Conservation (phyloP, 2,113 vertebrate genomes). For the Pygoscelis antarcticus region DNA sequence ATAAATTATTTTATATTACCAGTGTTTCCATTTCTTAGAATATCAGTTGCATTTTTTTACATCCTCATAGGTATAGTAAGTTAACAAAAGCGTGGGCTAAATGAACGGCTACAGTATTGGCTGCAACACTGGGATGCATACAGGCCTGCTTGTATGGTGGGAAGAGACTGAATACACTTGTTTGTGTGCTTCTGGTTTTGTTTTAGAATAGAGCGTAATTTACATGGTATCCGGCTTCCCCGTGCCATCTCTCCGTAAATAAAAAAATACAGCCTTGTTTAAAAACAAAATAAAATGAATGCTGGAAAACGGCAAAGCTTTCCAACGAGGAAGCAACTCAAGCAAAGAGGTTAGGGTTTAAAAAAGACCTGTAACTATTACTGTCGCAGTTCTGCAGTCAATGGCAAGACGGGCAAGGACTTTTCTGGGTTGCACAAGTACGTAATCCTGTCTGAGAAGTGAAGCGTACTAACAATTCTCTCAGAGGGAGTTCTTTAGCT, state of each 20-base stretch:
- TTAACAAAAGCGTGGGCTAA: too few relatives aligned
- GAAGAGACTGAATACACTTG: too few relatives aligned
- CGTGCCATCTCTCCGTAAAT: accelerated
- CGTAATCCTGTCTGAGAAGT: too few relatives aligned
- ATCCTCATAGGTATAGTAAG: too few relatives aligned
- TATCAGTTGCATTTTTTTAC: neutral
- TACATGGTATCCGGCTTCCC: neutral
- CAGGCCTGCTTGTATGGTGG: too few relatives aligned
- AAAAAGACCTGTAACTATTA: accelerated
- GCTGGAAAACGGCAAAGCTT: neutral
- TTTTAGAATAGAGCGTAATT: neutral
- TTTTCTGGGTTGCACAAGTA: neutral
- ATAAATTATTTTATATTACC: slow-evolving; percentile 78
- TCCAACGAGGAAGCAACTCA: neutral
- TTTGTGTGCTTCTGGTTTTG: neutral
- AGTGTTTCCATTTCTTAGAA: neutral
- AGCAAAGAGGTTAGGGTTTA: neutral
- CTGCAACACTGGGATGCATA: accelerated
- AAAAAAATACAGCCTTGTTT: too few relatives aligned
- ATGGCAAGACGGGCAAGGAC: too few relatives aligned
- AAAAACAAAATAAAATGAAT: neutral
- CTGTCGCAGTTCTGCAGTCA: too few relatives aligned
- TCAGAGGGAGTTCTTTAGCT: accelerated
- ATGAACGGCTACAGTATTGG: neutral
- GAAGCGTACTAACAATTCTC: accelerated